Percentiles rank a stretch among this genome's conserved stretches.
Conservation (phyloP, 2,113 vertebrate genomes). For the Perccottus glenii region DNA sequence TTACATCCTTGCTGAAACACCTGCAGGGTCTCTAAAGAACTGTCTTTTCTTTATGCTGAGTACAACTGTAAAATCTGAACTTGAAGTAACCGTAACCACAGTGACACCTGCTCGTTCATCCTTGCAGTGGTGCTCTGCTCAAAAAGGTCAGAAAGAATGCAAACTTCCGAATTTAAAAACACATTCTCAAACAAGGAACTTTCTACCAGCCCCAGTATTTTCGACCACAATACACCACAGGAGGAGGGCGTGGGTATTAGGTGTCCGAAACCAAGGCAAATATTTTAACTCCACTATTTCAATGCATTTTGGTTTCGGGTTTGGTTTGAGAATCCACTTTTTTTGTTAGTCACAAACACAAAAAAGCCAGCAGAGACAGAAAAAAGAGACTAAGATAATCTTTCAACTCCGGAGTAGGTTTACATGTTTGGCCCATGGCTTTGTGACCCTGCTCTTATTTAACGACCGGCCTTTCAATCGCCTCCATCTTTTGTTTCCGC, state of each 20-base stretch:
- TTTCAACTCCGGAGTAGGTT: constrained; percentile 45
- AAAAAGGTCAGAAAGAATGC: constrained; percentile 59
- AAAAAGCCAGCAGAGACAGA: constrained; percentile 7
- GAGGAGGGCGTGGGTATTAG: neutral
- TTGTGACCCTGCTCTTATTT: constrained; percentile 43
- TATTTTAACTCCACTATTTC: neutral
- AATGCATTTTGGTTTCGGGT: neutral
- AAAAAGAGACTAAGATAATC: constrained; percentile 16
- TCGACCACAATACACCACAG: neutral
- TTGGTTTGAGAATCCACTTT: neutral
- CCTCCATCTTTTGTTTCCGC: constrained; percentile 49
- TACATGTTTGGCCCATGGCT: constrained; percentile 34
- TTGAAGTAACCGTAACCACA: neutral
- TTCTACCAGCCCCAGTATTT: constrained; percentile 2
- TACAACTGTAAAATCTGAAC: constrained; percentile 1
- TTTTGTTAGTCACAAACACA: constrained; percentile 3
- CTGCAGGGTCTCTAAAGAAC: neutral
- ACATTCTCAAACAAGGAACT: constrained; percentile 3
- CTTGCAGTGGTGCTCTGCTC: neutral
- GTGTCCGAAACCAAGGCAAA: neutral
- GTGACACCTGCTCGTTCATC: constrained; percentile 17
- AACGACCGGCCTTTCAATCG: constrained; percentile 33
- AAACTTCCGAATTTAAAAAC: constrained; percentile 39
- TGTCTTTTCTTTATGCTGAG: neutral
- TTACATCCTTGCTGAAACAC: neutral